Evolutionary conservation across 2,888 invertebrate genomes (phyloP).

Genomic region (Holacanthella duospinosa): DNA sequence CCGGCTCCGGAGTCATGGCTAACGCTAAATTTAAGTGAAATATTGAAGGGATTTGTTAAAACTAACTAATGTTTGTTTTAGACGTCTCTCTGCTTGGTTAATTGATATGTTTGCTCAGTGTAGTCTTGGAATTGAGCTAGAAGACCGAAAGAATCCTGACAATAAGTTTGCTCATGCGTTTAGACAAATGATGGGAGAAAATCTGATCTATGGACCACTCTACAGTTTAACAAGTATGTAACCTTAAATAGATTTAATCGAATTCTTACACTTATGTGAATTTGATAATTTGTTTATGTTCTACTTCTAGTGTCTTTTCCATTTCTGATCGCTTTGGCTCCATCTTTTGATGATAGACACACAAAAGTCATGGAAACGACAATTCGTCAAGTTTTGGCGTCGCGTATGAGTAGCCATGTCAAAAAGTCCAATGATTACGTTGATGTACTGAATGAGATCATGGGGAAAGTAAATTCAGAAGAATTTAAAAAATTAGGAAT

Average conservation of each 20-base stretch:
- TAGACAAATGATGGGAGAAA: slow-evolving; percentile 24
- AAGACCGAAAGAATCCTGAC: slow-evolving; percentile 22
- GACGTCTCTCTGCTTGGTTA: slow-evolving; percentile 24
- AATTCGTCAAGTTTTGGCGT: slow-evolving; percentile 19
- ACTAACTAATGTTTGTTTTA: slow-evolving; percentile 1
- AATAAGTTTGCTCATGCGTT: slow-evolving; percentile 30
- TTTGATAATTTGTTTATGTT: neutral
- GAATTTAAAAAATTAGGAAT: slow-evolving; percentile 24
- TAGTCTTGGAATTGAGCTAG: slow-evolving; percentile 22
- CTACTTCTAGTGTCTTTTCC: slow-evolving; percentile 28
- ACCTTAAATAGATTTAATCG: neutral
- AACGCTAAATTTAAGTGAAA: too few relatives aligned
- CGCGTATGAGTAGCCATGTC: slow-evolving; percentile 10
- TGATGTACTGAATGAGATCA: slow-evolving; percentile 21
- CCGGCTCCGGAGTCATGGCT: too few relatives aligned
- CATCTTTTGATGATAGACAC: slow-evolving; percentile 18
- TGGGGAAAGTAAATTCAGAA: slow-evolving; percentile 13
- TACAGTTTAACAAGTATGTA: slow-evolving; percentile 25
- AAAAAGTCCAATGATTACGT: slow-evolving; percentile 22
- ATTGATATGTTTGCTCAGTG: slow-evolving; percentile 31
- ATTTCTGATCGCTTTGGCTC: slow-evolving; percentile 21
- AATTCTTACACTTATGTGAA: neutral
- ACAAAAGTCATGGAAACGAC: slow-evolving; percentile 22
- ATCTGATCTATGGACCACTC: slow-evolving; percentile 15
- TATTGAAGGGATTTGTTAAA: neutral